Evolutionary conservation across 2,113 vertebrate species (phyloP), one percentile per base, ranked within the genome.

Genomic region (Petrocephalus zakoni): DNA sequence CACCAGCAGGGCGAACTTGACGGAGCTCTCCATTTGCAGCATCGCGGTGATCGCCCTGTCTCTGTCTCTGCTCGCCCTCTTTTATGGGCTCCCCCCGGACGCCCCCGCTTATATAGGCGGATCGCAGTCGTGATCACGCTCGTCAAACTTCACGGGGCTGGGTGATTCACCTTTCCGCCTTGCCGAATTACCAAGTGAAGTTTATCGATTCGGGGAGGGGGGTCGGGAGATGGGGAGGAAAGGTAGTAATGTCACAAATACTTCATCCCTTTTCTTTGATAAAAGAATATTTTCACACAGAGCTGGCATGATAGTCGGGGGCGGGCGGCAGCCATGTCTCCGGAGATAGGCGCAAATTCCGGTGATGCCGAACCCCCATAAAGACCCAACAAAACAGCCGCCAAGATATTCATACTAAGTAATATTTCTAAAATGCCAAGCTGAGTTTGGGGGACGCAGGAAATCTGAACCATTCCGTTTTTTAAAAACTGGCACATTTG

Each of bases 81-180:
- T 88, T 92, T 93, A 78, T 68, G 92, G 90, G 19, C 22, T 88
- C 81, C 85, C 91, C 46, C 58, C 42, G 51, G 92, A 93, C 89
- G 89, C 55, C 75, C 58, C n/a, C 7, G 87, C 91, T 95, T 96
- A 91, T 95, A 96, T 94, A 95, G 92, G 75, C 75, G 78, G 88
- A 89, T 92, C 91, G 90, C 83, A 85, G 81, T 92, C 91, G 93
- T 93, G 93, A 94, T 92, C 92, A 89, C 87, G 91, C 88, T 92
- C 93, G 91, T 93, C 94, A 94, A 93, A 93, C 49, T 93, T 93
- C 90, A 90, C 17, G 85, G 82, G 89, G 90, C 91, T 91, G 91
- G 92, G 91, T 94, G 92, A 91, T 90, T 92, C 88, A 92, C 90
- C 55, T 91, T 91, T 64, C 89, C 89, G 90, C 89, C 88, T 72